Conservation (phyloP, 1,140 invertebrate species). For the Leptestheria dahalacensis region DNA sequence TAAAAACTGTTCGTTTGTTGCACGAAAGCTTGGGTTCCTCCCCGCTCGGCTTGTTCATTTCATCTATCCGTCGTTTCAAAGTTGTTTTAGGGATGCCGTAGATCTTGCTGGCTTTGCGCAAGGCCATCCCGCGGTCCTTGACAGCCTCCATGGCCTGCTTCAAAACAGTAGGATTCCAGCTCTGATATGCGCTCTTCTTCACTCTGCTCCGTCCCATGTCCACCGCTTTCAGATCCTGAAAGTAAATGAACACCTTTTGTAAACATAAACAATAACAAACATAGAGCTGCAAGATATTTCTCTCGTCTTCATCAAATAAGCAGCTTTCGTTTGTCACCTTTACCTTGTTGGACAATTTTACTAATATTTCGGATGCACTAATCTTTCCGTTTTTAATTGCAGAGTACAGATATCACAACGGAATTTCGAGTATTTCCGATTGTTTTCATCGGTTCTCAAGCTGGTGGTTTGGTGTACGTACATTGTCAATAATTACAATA, state of each 20-base stretch:
- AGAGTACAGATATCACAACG: no score
- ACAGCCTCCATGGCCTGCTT: not conserved
- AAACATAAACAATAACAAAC: not conserved
- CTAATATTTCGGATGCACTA: no score
- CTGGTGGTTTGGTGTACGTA: no score
- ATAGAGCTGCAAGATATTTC: no score
- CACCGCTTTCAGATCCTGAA: not conserved
- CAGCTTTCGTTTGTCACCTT: no score
- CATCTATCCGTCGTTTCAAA: not conserved
- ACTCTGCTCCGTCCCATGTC: not conserved
- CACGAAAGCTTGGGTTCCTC: not conserved
- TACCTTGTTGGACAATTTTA: no score
- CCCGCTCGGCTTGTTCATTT: not conserved
- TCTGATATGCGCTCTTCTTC: not conserved
- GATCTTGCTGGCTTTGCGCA: not conserved
- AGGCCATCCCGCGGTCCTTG: not conserved
- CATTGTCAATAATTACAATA: no score
- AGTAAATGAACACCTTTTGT: not conserved
- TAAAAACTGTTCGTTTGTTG: not conserved
- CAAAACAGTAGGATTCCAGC: not conserved
- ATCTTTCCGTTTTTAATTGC: no score
- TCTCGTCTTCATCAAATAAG: no score
- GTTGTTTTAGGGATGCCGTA: not conserved
- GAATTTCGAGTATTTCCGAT: no score
- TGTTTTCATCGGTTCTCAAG: no score